Conservation (phyloP, 2,888 invertebrate genomes). For the Melinaea marsaeus region DNA sequence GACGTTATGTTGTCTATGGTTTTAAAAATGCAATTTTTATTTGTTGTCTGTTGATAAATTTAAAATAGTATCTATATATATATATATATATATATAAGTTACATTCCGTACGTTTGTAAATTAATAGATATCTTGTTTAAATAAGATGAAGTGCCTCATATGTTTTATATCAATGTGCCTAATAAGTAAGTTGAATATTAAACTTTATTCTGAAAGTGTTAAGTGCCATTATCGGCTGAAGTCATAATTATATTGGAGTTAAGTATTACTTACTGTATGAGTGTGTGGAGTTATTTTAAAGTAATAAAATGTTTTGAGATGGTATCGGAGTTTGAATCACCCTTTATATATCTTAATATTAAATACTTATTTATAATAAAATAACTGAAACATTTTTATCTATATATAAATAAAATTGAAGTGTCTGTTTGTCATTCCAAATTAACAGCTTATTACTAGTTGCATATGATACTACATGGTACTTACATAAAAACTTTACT, state of each 20-base stretch:
- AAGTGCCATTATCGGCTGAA: slow-evolving; percentile 58
- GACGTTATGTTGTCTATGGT: no score
- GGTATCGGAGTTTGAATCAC: slow-evolving; percentile 32
- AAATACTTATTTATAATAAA: no score
- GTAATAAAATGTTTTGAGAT: slow-evolving; percentile 63
- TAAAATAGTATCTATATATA: no score
- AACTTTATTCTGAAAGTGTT: slow-evolving; percentile 37
- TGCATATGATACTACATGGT: neutral
- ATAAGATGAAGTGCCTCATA: neutral
- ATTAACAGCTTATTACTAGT: no score
- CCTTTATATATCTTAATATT: neutral
- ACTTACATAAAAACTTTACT: no score
- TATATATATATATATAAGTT: no score
- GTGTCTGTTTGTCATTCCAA: no score
- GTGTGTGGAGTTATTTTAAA: slow-evolving; percentile 61
- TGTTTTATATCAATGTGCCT: slow-evolving; percentile 9
- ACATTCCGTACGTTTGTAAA: neutral
- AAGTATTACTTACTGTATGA: slow-evolving; percentile 70
- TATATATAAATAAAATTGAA: no score
- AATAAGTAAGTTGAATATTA: slow-evolving; percentile 24
- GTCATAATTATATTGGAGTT: slow-evolving; percentile 49
- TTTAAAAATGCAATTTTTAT: neutral
- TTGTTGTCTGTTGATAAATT: neutral
- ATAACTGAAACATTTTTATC: no score
- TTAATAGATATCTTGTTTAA: neutral